A percentile compares a stretch with the other conserved stretches of the same genome.
phyloP scores from a whole-genome alignment of 1,140 invertebrate species.

The Rhizoglyphus robini region DNA sequence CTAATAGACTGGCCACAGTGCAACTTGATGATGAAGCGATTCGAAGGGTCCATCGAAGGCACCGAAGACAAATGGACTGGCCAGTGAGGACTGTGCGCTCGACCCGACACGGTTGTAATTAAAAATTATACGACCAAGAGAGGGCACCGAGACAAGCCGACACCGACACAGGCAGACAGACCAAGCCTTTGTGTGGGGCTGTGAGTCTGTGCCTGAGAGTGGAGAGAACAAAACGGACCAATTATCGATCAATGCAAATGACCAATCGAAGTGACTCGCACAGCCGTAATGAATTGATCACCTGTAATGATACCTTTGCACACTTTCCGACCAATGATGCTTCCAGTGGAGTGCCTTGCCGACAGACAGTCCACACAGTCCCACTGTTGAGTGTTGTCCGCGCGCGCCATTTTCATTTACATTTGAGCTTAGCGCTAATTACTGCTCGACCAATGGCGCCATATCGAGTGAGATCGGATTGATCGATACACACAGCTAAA shows the following conservation, averaged over 20 bases:
- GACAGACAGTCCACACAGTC: no score
- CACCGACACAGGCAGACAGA: not conserved
- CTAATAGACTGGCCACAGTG: not conserved
- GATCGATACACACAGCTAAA: no score
- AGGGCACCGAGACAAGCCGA: not conserved
- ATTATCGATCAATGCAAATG: not conserved
- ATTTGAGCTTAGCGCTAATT: no score
- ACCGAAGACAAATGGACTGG: not conserved
- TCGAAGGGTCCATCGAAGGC: not conserved
- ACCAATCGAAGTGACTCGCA: not conserved
- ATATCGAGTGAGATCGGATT: no score
- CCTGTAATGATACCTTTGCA: not conserved
- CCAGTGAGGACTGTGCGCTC: no score
- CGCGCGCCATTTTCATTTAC: no score
- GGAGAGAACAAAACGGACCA: not conserved
- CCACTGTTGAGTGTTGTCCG: no score
- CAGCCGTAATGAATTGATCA: not conserved
- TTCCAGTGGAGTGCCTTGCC: no score
- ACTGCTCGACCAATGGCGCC: no score
- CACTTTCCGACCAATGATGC: no score
- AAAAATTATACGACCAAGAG: not conserved
- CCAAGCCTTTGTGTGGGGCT: not conserved
- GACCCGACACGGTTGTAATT: not conserved
- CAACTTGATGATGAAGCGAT: no score
- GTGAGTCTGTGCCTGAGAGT: not conserved